Evolutionary conservation across 2,113 vertebrate genomes (phyloP).

Genomic region (Cyanoramphus novaezelandiae): DNA sequence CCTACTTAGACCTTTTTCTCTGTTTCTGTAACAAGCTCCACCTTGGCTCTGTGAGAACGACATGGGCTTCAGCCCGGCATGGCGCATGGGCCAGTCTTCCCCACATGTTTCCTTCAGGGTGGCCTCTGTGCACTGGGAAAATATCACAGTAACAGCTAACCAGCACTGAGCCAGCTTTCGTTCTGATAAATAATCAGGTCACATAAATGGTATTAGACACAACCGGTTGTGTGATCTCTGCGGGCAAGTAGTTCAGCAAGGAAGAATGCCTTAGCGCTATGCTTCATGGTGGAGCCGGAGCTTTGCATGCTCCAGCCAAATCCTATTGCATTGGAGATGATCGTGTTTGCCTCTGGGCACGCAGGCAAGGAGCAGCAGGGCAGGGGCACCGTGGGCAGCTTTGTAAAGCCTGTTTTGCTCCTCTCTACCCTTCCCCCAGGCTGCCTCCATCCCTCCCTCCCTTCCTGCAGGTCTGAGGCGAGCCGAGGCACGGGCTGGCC

Average conservation of each 20-base stretch:
- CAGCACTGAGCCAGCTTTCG: background rate
- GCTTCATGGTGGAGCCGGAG: background rate
- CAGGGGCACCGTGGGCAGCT: background rate
- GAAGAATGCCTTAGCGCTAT: background rate
- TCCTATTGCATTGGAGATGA: fast-evolving
- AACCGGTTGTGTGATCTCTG: background rate
- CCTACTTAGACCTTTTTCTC: background rate
- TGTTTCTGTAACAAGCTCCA: background rate
- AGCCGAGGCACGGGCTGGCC: background rate
- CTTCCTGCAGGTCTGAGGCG: background rate
- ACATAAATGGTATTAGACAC: background rate
- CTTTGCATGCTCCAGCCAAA: background rate
- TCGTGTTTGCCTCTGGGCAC: background rate
- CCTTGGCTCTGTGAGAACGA: background rate
- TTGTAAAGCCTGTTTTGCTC: background rate
- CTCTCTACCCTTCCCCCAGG: background rate
- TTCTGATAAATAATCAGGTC: background rate
- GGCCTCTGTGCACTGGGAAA: background rate
- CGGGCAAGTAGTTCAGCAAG: background rate
- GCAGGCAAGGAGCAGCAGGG: background rate
- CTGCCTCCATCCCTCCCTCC: background rate
- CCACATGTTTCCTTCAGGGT: background rate
- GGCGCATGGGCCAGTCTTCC: background rate
- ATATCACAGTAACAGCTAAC: background rate
- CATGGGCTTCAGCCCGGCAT: background rate